phyloP scores from a whole-genome alignment of 2,113 vertebrate species.

The Cichladusa arquata region DNA sequence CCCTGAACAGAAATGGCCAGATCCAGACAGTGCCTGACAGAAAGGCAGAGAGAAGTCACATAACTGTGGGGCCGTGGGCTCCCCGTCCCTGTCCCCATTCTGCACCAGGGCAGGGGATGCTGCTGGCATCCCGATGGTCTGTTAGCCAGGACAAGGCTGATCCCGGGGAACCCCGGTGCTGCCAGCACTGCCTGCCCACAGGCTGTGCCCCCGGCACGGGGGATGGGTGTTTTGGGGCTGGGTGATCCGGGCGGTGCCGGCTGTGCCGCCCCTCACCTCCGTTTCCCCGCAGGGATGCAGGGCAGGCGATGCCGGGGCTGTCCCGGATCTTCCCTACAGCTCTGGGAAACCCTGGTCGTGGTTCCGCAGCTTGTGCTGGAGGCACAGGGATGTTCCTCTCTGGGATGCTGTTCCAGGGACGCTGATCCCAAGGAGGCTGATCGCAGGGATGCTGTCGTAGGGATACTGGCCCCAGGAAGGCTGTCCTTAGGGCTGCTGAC shows the following conservation, averaged over 20 bases:
- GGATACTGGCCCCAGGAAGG: not conserved
- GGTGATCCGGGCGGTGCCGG: rapidly evolving
- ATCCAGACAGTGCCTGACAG: not conserved
- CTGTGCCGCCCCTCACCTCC: not conserved
- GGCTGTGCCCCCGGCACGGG: rapidly evolving
- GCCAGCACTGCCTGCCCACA: not conserved
- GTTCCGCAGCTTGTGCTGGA: not conserved
- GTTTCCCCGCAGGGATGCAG: rapidly evolving
- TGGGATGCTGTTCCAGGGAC: not conserved
- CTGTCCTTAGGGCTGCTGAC: not conserved
- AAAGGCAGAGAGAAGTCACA: not conserved
- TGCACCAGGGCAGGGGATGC: rapidly evolving
- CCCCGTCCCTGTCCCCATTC: not conserved
- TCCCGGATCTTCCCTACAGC: not conserved
- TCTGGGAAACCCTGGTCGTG: not conserved
- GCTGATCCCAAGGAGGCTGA: too few relatives aligned
- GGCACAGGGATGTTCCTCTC: not conserved
- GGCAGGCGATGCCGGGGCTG: not conserved
- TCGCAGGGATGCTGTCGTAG: not conserved
- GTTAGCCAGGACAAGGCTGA: not conserved
- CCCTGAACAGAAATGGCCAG: not conserved
- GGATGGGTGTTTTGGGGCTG: not conserved
- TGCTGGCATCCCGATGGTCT: not conserved
- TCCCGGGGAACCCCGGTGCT: not conserved
- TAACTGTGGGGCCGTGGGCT: rapidly evolving